Conservation (phyloP, 2,113 vertebrate species). For the Cacatua alba region DNA sequence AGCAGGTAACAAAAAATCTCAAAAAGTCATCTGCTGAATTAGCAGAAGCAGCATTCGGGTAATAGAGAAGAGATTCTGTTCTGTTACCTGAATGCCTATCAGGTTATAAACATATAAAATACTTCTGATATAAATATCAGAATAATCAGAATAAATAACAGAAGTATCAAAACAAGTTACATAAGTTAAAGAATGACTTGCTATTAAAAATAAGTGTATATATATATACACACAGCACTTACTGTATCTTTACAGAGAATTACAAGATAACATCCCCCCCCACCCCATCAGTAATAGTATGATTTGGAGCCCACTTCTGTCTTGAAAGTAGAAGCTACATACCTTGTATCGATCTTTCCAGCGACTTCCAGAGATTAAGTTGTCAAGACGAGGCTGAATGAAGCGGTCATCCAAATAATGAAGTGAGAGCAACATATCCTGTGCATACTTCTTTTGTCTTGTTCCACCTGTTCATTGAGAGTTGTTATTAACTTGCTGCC, state of each 20-base stretch:
- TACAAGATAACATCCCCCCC: not conserved
- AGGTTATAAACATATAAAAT: not conserved
- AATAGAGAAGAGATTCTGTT: not conserved
- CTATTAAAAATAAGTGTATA: not conserved
- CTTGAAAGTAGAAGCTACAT: not conserved
- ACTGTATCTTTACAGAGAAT: not conserved
- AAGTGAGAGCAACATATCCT: slow-evolving; percentile 81
- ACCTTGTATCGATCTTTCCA: slow-evolving; percentile 87
- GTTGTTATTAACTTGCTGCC: not conserved
- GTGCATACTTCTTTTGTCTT: slow-evolving; percentile 80
- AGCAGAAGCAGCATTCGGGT: not conserved
- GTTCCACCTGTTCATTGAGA: slow-evolving; percentile 73
- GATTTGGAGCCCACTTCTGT: not conserved
- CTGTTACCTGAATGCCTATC: not conserved
- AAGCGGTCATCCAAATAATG: slow-evolving; percentile 79
- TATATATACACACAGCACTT: not conserved
- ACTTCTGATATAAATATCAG: not conserved
- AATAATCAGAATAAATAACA: not conserved
- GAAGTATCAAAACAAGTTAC: not conserved
- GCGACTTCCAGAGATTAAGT: slow-evolving; percentile 77
- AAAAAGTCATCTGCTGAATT: not conserved
- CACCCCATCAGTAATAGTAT: not conserved
- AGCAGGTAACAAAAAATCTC: not conserved
- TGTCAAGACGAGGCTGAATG: slow-evolving; percentile 83
- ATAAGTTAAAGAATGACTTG: not conserved